These are phyloP conservation scores for Gobio gobio DNA, from an alignment of 2,113 vertebrate species.

Conservation along the genomic window DNA sequence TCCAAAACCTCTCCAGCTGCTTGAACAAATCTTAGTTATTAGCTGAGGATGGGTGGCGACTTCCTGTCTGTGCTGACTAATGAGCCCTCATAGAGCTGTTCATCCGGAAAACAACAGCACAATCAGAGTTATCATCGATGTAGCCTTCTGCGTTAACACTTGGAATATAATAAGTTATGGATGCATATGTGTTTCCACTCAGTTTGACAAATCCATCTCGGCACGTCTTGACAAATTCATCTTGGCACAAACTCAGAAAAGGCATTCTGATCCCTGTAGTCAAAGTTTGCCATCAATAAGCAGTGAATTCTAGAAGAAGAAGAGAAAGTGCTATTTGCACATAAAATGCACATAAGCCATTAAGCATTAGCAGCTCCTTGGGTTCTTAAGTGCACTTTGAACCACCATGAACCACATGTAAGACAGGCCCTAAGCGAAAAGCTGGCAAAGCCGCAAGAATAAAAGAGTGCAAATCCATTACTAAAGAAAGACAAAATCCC, in stretches of 20 bases:
- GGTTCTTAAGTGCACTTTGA: slow-evolving; percentile 11
- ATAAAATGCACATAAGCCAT: slow-evolving; percentile 4
- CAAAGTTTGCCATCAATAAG: neutral
- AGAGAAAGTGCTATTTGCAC: slow-evolving; percentile 43
- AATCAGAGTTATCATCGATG: neutral
- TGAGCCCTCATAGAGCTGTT: slow-evolving; percentile 37
- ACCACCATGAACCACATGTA: slow-evolving; percentile 2
- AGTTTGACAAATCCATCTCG: too few species aligned
- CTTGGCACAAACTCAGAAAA: neutral
- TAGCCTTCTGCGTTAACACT: neutral
- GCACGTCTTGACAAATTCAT: neutral
- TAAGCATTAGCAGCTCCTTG: slow-evolving; percentile 3
- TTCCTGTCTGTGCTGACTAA: slow-evolving; percentile 41
- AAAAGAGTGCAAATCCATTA: slow-evolving; percentile 6
- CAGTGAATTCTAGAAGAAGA: neutral
- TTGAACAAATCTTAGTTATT: slow-evolving; percentile 51
- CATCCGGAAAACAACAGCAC: slow-evolving; percentile 6
- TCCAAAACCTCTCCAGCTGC: slow-evolving; percentile 35
- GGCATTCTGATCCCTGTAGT: neutral
- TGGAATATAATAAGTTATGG: neutral
- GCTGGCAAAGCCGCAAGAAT: slow-evolving; percentile 7
- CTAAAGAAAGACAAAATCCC: slow-evolving; percentile 19
- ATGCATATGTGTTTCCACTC: neutral
- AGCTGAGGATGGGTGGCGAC: slow-evolving; percentile 33
- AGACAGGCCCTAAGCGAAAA: neutral